Evolutionary conservation across 2,888 invertebrate genomes (phyloP), one percentile per base, ranked within the genome.

Genomic region (Unio delphinus): DNA sequence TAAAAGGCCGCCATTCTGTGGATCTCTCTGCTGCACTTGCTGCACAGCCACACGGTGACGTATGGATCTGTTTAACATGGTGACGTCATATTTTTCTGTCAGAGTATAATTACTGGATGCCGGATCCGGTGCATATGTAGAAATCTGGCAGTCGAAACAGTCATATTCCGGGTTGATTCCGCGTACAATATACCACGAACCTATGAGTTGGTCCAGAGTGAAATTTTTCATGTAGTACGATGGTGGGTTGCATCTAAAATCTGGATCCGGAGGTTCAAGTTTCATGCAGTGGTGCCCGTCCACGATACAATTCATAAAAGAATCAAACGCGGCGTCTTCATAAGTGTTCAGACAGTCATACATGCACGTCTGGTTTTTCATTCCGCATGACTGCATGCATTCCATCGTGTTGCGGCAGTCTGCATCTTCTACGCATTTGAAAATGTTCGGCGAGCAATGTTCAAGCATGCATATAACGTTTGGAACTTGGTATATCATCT

Each of bases 101-200:
- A 76, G 60, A 15, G 68, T 75, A 20, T 66, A 68, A 26, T 71
- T 72, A 15, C 62, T 66, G 15, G 68, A 64, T 8, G 34, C 62
- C 7, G 66, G 59, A 11, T 56, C 63, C 1, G 65, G 63, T n/a
- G 63, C 54, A 63, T 70, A 79, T 3, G 74, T 73, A 1, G 78
- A 76, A 18, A 76, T 72, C 57, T 78, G 75, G 64, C 79, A 79
- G 64, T 81, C 70, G 34, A 79, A 81, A 56, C 80, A 81, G 68
- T 81, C 80, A 58, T 72, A 76, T 18, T 74, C 69, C 8, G 70
- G 69, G 60, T 80, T 80, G 17, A 73, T 58, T 6, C 80, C 80
- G 4, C 63, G 34, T 1, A 76, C 77, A 6, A 79, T 73, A 55
- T 74, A 79, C 80, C 80, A 81, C 11, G 71, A 15, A 7, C 80